phyloP scores from a whole-genome alignment of 2,888 invertebrate genomes.

The Leptopilina drosophilae region DNA sequence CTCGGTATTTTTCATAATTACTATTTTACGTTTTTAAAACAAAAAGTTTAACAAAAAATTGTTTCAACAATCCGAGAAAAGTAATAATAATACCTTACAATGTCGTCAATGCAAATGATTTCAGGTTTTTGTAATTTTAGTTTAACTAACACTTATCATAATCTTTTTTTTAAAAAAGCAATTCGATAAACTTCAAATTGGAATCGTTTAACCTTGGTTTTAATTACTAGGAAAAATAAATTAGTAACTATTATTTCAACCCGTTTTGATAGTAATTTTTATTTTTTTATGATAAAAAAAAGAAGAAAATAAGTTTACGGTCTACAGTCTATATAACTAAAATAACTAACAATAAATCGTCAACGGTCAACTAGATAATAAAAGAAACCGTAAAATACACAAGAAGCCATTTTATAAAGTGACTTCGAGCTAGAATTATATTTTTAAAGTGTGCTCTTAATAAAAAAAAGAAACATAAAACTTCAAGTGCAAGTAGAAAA shows the following conservation, averaged over 20 bases:
- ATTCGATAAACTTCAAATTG: not conserved
- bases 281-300: too few species aligned
- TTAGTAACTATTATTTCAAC: too few species aligned
- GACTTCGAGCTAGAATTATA: constrained; percentile 2
- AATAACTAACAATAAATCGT: not conserved
- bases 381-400: not conserved
- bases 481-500: not conserved
- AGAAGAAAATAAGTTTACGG: too few species aligned
- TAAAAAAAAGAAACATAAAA: constrained; percentile 4
- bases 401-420: constrained; percentile 10
- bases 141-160: not conserved
- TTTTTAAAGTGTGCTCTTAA: constrained; percentile 1
- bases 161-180: not conserved
- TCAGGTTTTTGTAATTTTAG: not conserved
- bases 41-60: too few species aligned
- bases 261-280: too few species aligned
- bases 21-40: too few species aligned
- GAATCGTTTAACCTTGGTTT: too few species aligned
- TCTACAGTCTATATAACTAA: not conserved
- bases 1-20: too few species aligned
- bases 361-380: not conserved
- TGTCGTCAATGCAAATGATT: too few species aligned
- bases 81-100: too few species aligned
- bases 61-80: too few species aligned
- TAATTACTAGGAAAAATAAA: too few species aligned